These are phyloP conservation scores for Sturmia bella DNA, from an alignment of 2,888 invertebrate genomes.

Conservation along the genomic window DNA sequence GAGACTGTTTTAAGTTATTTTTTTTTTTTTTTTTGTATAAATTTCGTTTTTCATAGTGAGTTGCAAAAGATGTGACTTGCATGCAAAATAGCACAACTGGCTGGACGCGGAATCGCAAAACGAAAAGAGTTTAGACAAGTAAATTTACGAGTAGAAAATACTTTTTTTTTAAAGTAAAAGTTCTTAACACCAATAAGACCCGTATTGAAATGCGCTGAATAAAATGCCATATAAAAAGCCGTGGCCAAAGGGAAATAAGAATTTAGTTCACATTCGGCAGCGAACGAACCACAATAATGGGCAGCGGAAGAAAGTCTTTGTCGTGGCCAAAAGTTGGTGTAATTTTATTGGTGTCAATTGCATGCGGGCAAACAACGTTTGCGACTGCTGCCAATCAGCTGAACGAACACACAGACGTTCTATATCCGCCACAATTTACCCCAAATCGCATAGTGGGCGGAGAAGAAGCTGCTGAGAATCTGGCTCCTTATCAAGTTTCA, in stretches of 20 bases:
- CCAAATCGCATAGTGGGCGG: slow-evolving; percentile 78
- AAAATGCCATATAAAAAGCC: slow-evolving; percentile 57
- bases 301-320: slow-evolving; percentile 47
- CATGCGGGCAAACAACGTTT: neutral
- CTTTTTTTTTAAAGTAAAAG: slow-evolving; percentile 47
- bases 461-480: slow-evolving; percentile 75
- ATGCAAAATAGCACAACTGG: slow-evolving; percentile 16
- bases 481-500: slow-evolving; percentile 80
- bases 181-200: slow-evolving; percentile 25
- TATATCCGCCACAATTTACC: slow-evolving; percentile 75
- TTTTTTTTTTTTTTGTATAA: neutral
- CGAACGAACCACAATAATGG: slow-evolving; percentile 43
- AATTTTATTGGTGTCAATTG: slow-evolving; percentile 23
- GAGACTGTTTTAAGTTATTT: neutral
- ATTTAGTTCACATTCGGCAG: slow-evolving; percentile 60
- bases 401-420: slow-evolving; percentile 59
- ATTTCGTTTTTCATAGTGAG: slow-evolving; percentile 22
- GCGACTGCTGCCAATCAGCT: neutral
- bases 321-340: slow-evolving; percentile 28
- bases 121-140: neutral
- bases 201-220: neutral
- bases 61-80: slow-evolving; percentile 56
- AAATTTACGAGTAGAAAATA: neutral
- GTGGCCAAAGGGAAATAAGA: slow-evolving; percentile 47
- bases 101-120: neutral